A percentile compares a stretch with the other conserved stretches of the same genome.
These are phyloP conservation scores for Heliconius melpomene DNA, from an alignment of 1,140 invertebrate species.

Conservation along the genomic window DNA sequence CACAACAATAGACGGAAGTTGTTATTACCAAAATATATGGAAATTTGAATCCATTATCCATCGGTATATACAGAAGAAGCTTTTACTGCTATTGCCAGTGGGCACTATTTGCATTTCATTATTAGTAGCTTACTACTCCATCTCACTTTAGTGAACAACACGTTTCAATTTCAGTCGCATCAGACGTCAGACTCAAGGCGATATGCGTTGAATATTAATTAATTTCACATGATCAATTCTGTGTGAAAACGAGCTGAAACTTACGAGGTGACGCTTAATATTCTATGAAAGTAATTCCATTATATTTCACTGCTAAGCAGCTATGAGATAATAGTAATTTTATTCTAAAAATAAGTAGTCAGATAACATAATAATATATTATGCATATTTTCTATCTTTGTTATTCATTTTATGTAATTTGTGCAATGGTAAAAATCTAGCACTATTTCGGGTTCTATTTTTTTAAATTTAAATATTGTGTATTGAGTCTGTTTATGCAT, in stretches of 20 bases:
- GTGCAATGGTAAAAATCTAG: too few relatives aligned
- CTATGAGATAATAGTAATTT: background rate
- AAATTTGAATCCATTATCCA: conserved; percentile 50
- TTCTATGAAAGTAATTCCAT: conserved; percentile 33
- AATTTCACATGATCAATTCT: conserved; percentile 54
- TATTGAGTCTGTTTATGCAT: too few relatives aligned
- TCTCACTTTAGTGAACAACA: conserved; percentile 61
- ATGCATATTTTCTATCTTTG: background rate
- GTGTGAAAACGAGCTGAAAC: conserved; percentile 10
- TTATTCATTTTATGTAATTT: too few relatives aligned
- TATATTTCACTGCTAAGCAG: background rate
- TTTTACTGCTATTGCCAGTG: conserved; percentile 54
- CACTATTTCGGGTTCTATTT: too few relatives aligned
- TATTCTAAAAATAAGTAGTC: background rate
- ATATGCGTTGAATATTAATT: conserved; percentile 56
- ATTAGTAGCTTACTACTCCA: conserved; percentile 43
- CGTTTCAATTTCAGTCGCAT: conserved; percentile 67
- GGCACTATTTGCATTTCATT: conserved; percentile 74
- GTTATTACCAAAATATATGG: conserved; percentile 75
- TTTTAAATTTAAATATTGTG: too few relatives aligned
- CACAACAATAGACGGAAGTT: conserved; percentile 66
- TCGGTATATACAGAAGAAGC: conserved; percentile 56
- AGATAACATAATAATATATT: background rate
- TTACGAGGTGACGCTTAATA: background rate
- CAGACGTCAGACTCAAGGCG: conserved; percentile 50